Conservation (phyloP, 1,140 invertebrate species). For the Asbolus verrucosus region DNA sequence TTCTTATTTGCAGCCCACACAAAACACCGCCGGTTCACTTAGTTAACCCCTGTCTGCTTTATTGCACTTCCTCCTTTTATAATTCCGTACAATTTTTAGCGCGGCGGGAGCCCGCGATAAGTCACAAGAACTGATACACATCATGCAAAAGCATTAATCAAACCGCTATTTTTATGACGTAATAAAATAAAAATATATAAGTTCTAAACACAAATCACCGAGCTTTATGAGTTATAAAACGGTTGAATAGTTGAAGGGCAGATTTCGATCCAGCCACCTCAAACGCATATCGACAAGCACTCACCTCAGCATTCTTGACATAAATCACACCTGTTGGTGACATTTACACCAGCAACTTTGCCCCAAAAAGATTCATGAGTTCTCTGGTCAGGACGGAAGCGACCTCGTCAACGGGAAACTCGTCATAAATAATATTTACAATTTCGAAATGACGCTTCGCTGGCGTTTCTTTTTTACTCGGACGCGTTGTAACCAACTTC, state of each 20-base stretch:
- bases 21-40: neutral
- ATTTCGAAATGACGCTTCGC: neutral
- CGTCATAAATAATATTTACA: slow-evolving; percentile 21
- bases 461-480: too few relatives aligned
- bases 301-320: neutral
- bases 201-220: slow-evolving; percentile 15
- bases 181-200: neutral
- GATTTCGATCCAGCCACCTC: neutral
- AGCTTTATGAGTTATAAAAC: slow-evolving; percentile 18
- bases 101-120: too few relatives aligned
- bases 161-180: slow-evolving; percentile 13
- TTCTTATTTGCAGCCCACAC: neutral
- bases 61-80: too few relatives aligned
- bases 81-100: too few relatives aligned
- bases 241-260: neutral
- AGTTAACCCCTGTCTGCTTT: too few relatives aligned
- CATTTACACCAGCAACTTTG: neutral
- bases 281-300: neutral
- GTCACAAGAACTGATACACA: too few relatives aligned
- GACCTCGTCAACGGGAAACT: neutral
- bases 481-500: too few relatives aligned
- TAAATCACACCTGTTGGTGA: slow-evolving; percentile 35
- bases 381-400: slow-evolving; percentile 13
- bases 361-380: slow-evolving; percentile 19
- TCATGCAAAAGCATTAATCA: slow-evolving; percentile 19